These are phyloP conservation scores for Mastomys coucha DNA, from an alignment of 2,113 vertebrate genomes.

Conservation along the genomic window DNA sequence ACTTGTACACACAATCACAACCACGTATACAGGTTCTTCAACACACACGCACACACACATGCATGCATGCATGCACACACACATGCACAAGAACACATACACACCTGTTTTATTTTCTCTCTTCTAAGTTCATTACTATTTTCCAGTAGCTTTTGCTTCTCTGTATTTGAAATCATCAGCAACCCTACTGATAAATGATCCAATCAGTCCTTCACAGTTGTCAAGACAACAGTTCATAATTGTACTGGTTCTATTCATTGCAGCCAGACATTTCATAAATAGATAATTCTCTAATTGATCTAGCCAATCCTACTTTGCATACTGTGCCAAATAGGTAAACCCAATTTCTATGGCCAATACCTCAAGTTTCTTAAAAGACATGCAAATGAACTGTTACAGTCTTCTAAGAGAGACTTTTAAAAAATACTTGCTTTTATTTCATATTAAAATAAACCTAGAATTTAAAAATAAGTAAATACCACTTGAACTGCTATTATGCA, in stretches of 20 bases:
- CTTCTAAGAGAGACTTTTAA: conserved; percentile 35
- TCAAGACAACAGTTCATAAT: conserved; percentile 92
- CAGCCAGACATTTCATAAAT: conserved; percentile 90
- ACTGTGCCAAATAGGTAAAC: conserved; percentile 86
- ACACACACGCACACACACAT: background rate
- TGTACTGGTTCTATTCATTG: conserved; percentile 88
- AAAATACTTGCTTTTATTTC: conserved; percentile 75
- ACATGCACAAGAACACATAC: background rate
- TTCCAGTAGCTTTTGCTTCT: conserved; percentile 84
- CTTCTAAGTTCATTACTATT: conserved; percentile 84
- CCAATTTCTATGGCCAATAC: conserved; percentile 71
- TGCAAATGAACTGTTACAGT: conserved; percentile 81
- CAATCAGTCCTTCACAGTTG: conserved; percentile 90
- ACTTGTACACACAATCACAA: background rate
- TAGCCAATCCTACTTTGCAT: conserved; percentile 87
- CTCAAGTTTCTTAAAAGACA: conserved; percentile 85
- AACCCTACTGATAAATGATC: conserved; percentile 89
- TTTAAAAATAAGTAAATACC: conserved; percentile 68
- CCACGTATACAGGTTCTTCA: background rate
- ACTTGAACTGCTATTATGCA: conserved; percentile 68
- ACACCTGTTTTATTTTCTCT: background rate
- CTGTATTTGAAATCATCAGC: conserved; percentile 87
- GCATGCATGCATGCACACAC: background rate
- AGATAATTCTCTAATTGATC: conserved; percentile 91
- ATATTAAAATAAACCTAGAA: conserved; percentile 71